phyloP scores from a whole-genome alignment of 2,797 vertebrate genomes.

The Falco peregrinus region DNA sequence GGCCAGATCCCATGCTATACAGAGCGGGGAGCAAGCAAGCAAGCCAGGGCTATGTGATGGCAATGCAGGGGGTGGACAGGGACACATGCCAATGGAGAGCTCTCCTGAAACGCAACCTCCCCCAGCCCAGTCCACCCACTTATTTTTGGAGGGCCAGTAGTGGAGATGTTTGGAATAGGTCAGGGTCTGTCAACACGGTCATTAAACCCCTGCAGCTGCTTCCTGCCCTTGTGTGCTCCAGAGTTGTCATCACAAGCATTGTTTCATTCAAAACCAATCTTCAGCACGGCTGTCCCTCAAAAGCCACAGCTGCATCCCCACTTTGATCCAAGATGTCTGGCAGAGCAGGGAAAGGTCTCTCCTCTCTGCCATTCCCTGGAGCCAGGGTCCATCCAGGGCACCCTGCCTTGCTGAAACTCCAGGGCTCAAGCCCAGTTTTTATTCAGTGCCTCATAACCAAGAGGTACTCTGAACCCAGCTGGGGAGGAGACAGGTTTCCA shows the following conservation, averaged over 20 bases:
- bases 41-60: conserved; percentile 14
- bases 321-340: not conserved
- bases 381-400: not conserved
- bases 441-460: not conserved
- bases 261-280: not conserved
- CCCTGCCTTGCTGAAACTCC: not conserved
- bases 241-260: not conserved
- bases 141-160: not conserved
- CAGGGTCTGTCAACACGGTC: not conserved
- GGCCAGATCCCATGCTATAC: not conserved
- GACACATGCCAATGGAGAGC: conserved; percentile 27
- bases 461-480: not conserved
- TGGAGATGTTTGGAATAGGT: not conserved
- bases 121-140: not conserved
- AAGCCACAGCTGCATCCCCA: not conserved
- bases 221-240: conserved; percentile 9
- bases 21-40: not conserved
- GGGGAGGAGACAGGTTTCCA: not conserved
- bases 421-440: not conserved
- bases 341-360: not conserved
- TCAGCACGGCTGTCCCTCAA: not conserved
- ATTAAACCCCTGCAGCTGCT: conserved; percentile 18
- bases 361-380: not conserved
- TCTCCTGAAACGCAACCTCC: not conserved
- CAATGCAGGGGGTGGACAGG: conserved; percentile 5